These are phyloP conservation scores for Drosophila dunni DNA, from an alignment of 1,140 invertebrate species.

Conservation along the genomic window DNA sequence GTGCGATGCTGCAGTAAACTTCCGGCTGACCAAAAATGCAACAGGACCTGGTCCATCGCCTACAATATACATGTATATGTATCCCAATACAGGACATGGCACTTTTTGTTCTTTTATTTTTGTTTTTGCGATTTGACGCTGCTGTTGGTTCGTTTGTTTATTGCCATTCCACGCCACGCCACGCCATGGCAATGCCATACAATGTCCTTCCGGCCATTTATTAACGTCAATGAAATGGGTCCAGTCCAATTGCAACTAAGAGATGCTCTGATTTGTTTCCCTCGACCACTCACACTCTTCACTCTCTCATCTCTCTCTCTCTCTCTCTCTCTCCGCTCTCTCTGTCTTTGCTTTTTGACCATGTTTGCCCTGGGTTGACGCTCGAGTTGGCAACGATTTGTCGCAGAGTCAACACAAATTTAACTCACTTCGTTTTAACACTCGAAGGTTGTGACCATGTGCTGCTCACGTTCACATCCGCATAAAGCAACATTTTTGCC, in stretches of 20 bases:
- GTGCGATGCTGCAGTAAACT: slow-evolving; percentile 80
- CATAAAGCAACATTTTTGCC: slow-evolving; percentile 67
- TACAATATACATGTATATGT: slow-evolving; percentile 4
- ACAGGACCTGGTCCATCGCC: slow-evolving; percentile 66
- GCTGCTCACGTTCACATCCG: slow-evolving; percentile 48
- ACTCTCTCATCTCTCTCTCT: slow-evolving; percentile 19
- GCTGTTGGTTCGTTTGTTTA: slow-evolving; percentile 54
- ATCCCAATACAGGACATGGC: slow-evolving; percentile 44
- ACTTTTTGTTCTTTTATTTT: slow-evolving; percentile 1
- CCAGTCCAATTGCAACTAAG: slow-evolving; percentile 49
- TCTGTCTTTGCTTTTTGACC: slow-evolving; percentile 38
- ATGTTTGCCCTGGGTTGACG: slow-evolving; percentile 47
- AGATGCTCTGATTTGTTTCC: slow-evolving; percentile 37
- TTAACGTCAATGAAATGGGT: slow-evolving; percentile 79
- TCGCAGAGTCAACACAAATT: slow-evolving; percentile 77
- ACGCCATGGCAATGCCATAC: slow-evolving; percentile 75
- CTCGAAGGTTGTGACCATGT: slow-evolving; percentile 56
- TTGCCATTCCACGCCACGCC: slow-evolving; percentile 76
- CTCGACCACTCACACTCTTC: not conserved
- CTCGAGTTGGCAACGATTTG: slow-evolving; percentile 77
- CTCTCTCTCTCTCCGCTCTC: slow-evolving; percentile 22
- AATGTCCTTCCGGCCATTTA: slow-evolving; percentile 83
- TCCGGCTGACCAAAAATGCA: slow-evolving; percentile 77
- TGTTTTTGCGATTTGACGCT: slow-evolving; percentile 46
- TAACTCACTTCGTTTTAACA: slow-evolving; percentile 42